These are phyloP conservation scores for Hypomesus transpacificus DNA, from an alignment of 2,113 vertebrate species.

Conservation along the genomic window DNA sequence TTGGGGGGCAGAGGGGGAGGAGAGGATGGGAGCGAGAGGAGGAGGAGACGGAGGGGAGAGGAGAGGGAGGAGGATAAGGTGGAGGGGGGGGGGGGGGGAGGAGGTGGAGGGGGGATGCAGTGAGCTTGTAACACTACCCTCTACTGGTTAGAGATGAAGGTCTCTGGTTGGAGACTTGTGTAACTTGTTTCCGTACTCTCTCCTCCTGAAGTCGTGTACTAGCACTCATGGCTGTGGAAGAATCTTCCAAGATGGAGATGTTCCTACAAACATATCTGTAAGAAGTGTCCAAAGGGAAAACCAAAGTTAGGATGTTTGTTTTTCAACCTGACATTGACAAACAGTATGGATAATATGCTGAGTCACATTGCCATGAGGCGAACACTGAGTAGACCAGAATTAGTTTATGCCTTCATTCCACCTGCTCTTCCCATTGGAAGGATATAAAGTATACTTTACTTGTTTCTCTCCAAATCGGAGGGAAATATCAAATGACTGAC, in stretches of 20 bases:
- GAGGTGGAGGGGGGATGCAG: neutral
- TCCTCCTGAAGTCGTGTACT: too few relatives aligned
- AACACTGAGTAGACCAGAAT: neutral
- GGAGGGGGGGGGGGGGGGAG: neutral
- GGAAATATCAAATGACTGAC: conserved; percentile 28
- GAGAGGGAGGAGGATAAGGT: neutral
- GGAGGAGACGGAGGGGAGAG: neutral
- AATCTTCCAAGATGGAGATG: too few relatives aligned
- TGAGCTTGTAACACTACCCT: conserved; percentile 22
- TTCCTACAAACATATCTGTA: too few relatives aligned
- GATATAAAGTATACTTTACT: conserved; percentile 17
- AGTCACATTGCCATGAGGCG: too few relatives aligned
- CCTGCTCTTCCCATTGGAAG: conserved; percentile 31
- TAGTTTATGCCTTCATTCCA: conserved; percentile 19
- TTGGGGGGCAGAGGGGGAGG: neutral
- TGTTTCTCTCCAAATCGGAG: conserved; percentile 8
- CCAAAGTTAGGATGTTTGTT: too few relatives aligned
- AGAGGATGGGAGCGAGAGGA: neutral
- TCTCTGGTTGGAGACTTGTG: too few relatives aligned
- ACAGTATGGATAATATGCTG: too few relatives aligned
- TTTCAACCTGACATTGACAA: too few relatives aligned
- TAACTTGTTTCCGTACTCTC: too few relatives aligned
- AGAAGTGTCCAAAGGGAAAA: too few relatives aligned
- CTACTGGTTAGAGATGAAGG: conserved; percentile 27
- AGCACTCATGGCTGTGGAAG: too few relatives aligned